Percentiles rank a stretch among this genome's conserved stretches.
Evolutionary conservation across 2,113 vertebrate genomes (phyloP).

Genomic region (Amphiprion ocellaris): DNA sequence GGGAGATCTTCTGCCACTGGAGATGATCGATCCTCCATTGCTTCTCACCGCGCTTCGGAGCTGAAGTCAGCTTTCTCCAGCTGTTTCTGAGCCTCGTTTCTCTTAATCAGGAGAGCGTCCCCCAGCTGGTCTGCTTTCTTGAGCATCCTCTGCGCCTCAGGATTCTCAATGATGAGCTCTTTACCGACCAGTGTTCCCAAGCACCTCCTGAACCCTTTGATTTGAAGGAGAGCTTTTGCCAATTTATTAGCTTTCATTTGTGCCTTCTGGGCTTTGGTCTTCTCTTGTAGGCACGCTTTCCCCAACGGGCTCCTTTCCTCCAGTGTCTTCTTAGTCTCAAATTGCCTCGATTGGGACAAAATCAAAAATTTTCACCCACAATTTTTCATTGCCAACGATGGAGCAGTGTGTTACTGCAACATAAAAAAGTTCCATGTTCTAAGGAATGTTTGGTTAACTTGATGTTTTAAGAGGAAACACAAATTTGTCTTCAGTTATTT

Average conservation of each 20-base stretch:
- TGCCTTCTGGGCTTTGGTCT: slow-evolving; percentile 12
- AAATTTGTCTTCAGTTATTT: not conserved
- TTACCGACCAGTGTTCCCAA: slow-evolving; percentile 33
- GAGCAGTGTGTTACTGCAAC: no score
- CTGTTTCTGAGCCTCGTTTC: slow-evolving; percentile 36
- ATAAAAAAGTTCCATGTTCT: no score
- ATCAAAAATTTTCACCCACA: not conserved
- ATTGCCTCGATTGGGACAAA: not conserved
- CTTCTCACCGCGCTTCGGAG: slow-evolving; percentile 10
- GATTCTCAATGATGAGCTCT: slow-evolving; percentile 32
- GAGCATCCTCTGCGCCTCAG: slow-evolving; percentile 18
- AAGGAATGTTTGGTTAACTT: no score
- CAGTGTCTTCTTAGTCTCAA: not conserved
- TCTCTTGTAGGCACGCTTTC: not conserved
- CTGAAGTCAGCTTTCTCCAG: slow-evolving; percentile 33
- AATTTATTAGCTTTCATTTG: slow-evolving; percentile 21
- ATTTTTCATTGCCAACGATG: no score
- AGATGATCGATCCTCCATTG: slow-evolving; percentile 41
- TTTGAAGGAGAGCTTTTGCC: slow-evolving; percentile 25
- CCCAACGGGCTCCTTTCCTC: not conserved
- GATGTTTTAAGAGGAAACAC: no score
- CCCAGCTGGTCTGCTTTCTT: slow-evolving; percentile 26
- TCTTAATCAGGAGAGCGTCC: slow-evolving; percentile 6
- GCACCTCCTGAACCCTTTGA: slow-evolving; percentile 24
- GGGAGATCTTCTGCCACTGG: slow-evolving; percentile 23